These are phyloP conservation scores for Ochropacha duplaris DNA, from an alignment of 2,888 invertebrate species.

Conservation along the genomic window DNA sequence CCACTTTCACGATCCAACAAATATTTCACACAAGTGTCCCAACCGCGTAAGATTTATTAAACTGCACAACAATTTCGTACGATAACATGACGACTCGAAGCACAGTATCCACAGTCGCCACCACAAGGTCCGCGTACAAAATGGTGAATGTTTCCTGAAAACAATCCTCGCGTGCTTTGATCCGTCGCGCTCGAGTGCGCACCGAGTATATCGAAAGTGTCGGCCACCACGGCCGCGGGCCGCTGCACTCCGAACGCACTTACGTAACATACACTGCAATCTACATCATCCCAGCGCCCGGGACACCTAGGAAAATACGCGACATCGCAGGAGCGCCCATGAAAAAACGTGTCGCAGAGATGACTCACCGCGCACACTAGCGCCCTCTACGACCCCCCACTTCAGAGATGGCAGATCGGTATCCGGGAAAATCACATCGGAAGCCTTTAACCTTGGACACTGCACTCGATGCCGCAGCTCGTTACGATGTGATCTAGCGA, in stretches of 20 bases:
- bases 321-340: slow-evolving; percentile 76
- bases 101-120: slow-evolving; percentile 52
- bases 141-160: slow-evolving; percentile 80
- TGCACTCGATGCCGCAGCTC: slow-evolving; percentile 40
- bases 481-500: slow-evolving; percentile 24
- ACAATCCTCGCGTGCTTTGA: slow-evolving; percentile 71
- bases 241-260: slow-evolving; percentile 70
- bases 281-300: slow-evolving; percentile 54
- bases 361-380: slow-evolving; percentile 75
- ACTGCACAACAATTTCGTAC: slow-evolving; percentile 37
- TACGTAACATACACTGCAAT: slow-evolving; percentile 77
- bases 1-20: slow-evolving; percentile 60
- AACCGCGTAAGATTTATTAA: slow-evolving; percentile 23
- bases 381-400: slow-evolving; percentile 65
- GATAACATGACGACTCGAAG: slow-evolving; percentile 46
- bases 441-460: slow-evolving; percentile 56
- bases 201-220: slow-evolving; percentile 63
- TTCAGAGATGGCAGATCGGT: slow-evolving; percentile 41
- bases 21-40: slow-evolving; percentile 47
- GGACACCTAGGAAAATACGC: slow-evolving; percentile 44
- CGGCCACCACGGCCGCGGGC: slow-evolving; percentile 62
- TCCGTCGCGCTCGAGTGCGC: slow-evolving; percentile 70
- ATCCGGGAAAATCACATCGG: slow-evolving; percentile 56
- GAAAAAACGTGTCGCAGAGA: slow-evolving; percentile 78
- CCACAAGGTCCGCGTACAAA: slow-evolving; percentile 65